Evolutionary conservation across 2,888 invertebrate species (phyloP).

Genomic region (Drosophila infuscata): DNA sequence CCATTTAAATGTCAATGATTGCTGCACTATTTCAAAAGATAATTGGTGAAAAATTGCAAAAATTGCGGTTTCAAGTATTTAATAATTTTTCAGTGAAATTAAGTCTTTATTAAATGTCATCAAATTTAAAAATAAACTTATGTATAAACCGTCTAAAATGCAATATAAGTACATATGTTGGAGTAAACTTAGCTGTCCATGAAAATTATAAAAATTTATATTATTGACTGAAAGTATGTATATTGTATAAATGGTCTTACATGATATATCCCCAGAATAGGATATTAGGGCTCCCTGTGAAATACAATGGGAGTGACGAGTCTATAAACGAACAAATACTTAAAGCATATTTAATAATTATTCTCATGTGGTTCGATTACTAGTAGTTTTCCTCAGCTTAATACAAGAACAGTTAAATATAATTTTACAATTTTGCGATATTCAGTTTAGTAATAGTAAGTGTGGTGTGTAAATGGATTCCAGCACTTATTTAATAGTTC

Average conservation of each 20-base stretch:
- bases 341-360: slow-evolving; percentile 45
- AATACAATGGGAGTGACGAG: slow-evolving; percentile 45
- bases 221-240: slow-evolving; percentile 49
- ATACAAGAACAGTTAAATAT: slow-evolving; percentile 15
- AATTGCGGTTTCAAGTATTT: slow-evolving; percentile 7
- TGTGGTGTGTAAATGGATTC: slow-evolving; percentile 13
- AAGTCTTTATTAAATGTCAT: slow-evolving; percentile 72
- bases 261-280: slow-evolving; percentile 39
- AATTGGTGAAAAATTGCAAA: not conserved
- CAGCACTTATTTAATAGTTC: slow-evolving; percentile 21
- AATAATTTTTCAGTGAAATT: slow-evolving; percentile 59
- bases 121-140: slow-evolving; percentile 67
- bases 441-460: slow-evolving; percentile 3
- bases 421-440: slow-evolving; percentile 27
- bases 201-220: slow-evolving; percentile 55
- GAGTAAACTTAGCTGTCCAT: slow-evolving; percentile 53
- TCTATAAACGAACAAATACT: slow-evolving; percentile 48
- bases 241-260: slow-evolving; percentile 51
- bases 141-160: slow-evolving; percentile 67
- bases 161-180: slow-evolving; percentile 70
- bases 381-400: slow-evolving; percentile 20
- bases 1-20: not conserved
- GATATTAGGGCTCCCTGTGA: slow-evolving; percentile 48
- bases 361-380: slow-evolving; percentile 21
- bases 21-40: not conserved